phyloP scores from a whole-genome alignment of 2,888 invertebrate genomes.

The Oxytorus armatus region DNA sequence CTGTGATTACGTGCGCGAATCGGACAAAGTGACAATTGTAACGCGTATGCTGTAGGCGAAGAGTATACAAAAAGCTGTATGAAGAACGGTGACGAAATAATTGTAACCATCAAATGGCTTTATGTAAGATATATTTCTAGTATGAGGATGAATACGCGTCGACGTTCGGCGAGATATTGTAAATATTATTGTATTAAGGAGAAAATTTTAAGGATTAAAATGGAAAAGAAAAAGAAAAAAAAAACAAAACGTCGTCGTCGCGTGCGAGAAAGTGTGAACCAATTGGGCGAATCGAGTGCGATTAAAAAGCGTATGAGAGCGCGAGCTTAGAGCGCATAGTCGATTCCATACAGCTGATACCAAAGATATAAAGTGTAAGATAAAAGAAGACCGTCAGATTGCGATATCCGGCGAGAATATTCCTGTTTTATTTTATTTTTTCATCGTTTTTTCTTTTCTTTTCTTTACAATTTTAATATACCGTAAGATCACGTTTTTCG shows the following conservation, averaged over 20 bases:
- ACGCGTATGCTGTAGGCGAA: conserved; percentile 46
- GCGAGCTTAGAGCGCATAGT: conserved; percentile 68
- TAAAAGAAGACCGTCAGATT: conserved; percentile 65
- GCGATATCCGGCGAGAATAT: conserved; percentile 53
- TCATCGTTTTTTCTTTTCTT: neutral
- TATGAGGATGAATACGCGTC: conserved; percentile 55
- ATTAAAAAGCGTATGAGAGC: conserved; percentile 60
- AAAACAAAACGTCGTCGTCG: conserved; percentile 30
- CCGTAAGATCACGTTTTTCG: conserved; percentile 9
- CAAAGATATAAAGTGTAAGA: conserved; percentile 82
- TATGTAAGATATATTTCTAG: conserved; percentile 80
- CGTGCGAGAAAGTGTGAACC: conserved; percentile 41
- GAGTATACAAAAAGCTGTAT: conserved; percentile 37
- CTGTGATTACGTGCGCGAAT: conserved; percentile 69
- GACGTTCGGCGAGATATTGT: conserved; percentile 70
- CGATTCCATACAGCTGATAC: conserved; percentile 83
- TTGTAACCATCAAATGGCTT: conserved; percentile 71
- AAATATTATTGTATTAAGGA: conserved; percentile 73
- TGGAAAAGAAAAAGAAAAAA: neutral
- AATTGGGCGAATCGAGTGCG: conserved; percentile 49
- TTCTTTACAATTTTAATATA: neutral
- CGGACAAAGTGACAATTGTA: conserved; percentile 69
- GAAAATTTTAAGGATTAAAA: conserved; percentile 19
- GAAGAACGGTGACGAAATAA: conserved; percentile 60
- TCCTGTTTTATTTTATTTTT: conserved; percentile 46